Conservation (phyloP, 2,888 invertebrate species). For the Epirrita christyi region DNA sequence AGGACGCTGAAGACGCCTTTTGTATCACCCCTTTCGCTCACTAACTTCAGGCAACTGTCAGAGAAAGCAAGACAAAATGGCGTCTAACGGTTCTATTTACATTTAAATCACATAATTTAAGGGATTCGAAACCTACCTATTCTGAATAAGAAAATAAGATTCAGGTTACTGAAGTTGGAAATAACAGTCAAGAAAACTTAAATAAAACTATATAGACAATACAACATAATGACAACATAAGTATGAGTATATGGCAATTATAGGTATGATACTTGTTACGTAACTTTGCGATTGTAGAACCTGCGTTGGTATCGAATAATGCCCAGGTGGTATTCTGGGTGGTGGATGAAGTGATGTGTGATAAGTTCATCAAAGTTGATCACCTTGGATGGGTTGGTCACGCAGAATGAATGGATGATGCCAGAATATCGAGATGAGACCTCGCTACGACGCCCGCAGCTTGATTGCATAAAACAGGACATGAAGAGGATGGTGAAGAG, state of each 20-base stretch:
- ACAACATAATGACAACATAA: conserved; percentile 1
- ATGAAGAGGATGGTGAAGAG: no score
- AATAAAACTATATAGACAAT: no score
- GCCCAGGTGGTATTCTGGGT: no score
- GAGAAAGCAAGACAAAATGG: background rate
- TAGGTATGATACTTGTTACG: background rate
- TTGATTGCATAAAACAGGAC: no score
- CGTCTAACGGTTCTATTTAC: background rate
- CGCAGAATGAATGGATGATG: no score
- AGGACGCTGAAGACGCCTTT: conserved; percentile 1
- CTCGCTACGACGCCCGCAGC: no score
- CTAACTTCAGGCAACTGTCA: background rate
- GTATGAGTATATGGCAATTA: conserved; percentile 2
- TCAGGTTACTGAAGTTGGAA: conserved; percentile 2
- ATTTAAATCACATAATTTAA: background rate
- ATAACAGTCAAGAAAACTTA: conserved; percentile 2
- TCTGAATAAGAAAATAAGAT: conserved; percentile 1
- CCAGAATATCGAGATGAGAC: no score
- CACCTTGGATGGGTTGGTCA: no score
- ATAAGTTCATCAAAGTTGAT: no score
- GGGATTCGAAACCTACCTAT: conserved; percentile 9
- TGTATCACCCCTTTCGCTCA: background rate
- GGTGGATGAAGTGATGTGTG: no score
- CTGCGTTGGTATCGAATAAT: no score
- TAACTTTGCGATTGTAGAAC: conserved; percentile 5